Evolutionary conservation across 2,888 invertebrate species (phyloP).

Genomic region (Amphipoea oculea): DNA sequence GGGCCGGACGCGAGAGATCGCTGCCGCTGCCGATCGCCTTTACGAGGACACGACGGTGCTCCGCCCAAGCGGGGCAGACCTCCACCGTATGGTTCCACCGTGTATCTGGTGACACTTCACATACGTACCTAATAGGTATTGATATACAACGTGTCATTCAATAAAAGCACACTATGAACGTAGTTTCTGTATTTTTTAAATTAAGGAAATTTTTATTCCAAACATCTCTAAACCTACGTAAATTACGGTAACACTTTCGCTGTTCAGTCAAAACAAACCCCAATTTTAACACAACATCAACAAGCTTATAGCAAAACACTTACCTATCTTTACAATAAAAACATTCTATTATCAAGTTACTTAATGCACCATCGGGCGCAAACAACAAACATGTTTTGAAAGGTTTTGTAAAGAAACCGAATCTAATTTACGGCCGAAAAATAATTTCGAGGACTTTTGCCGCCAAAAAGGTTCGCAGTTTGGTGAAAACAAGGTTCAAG

Average conservation of each 20-base stretch:
- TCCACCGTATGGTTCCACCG: too few relatives aligned
- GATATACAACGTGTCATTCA: neutral
- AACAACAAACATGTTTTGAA: constrained; percentile 64
- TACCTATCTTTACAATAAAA: constrained; percentile 11
- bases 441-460: constrained; percentile 34
- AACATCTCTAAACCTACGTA: neutral
- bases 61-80: too few relatives aligned
- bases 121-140: neutral
- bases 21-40: too few relatives aligned
- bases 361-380: constrained; percentile 28
- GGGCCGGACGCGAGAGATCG: too few relatives aligned
- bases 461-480: constrained; percentile 37
- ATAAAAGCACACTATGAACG: neutral
- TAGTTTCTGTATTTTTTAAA: too few relatives aligned
- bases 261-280: neutral
- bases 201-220: neutral
- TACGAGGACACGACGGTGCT: too few relatives aligned
- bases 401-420: constrained; percentile 34
- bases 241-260: neutral
- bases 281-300: neutral
- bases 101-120: neutral
- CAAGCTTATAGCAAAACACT: neutral
- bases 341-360: constrained; percentile 17
- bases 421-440: constrained; percentile 42
- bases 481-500: constrained; percentile 47